Conservation (phyloP, 2,797 vertebrate species). For the Halcyon badia region DNA sequence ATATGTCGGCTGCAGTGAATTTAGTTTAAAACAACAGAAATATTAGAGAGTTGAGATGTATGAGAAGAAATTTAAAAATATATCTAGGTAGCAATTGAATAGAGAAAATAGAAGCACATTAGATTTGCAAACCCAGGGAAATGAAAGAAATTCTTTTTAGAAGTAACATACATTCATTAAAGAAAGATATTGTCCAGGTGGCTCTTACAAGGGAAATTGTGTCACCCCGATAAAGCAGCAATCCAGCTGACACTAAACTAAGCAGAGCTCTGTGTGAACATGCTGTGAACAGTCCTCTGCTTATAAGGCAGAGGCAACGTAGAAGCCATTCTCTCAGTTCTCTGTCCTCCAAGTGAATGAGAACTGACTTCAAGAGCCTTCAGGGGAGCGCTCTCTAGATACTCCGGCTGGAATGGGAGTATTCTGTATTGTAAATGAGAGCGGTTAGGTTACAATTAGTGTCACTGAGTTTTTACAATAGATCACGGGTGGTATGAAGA, state of each 20-base stretch:
- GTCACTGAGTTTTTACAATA: not conserved
- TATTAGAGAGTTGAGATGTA: not conserved
- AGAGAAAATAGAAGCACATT: not conserved
- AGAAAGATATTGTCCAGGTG: not conserved
- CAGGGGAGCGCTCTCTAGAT: not conserved
- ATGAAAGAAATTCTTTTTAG: not conserved
- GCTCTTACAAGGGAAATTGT: not conserved
- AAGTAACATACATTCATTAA: not conserved
- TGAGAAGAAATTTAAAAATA: not conserved
- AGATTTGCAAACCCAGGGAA: not conserved
- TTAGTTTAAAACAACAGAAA: not conserved
- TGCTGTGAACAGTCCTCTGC: not conserved
- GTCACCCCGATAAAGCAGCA: constrained; percentile 6
- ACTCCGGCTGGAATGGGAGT: not conserved
- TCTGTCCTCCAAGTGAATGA: not conserved
- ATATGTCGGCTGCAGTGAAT: not conserved
- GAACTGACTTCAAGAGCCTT: not conserved
- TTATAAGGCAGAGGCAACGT: constrained; percentile 7
- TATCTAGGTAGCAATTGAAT: not conserved
- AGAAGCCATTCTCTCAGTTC: not conserved
- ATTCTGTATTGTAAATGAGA: not conserved
- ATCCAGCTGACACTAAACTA: not conserved
- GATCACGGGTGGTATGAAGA: not conserved
- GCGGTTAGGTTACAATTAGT: not conserved
- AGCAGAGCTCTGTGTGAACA: not conserved